Evolutionary conservation across 1,140 invertebrate species (phyloP), one percentile per base, ranked within the genome.

Genomic region (Macrotrachela quadricornifera): DNA sequence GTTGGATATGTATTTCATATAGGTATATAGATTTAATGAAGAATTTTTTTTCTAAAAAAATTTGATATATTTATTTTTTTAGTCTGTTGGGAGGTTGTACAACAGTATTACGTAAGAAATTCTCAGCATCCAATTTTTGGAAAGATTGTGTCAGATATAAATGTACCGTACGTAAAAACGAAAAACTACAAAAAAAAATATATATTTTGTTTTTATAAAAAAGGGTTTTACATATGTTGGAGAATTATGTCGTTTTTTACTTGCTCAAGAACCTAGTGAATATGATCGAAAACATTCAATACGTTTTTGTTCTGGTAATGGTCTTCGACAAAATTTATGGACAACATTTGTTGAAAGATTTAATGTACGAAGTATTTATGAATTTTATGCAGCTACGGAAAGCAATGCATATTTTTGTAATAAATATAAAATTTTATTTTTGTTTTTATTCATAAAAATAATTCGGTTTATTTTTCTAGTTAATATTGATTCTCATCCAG

Each of bases 381-480:
- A 96, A 69, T 90, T 97, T 70, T 97, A 96, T 66, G 91, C 90
- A 9, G 86, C 90, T 10, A 96, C 90, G 0, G 91, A 97, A 75
- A 88, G 90, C 58, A 96, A 94, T 30, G 21, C 21, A 30, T 30
- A 30, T 30, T 30, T 30, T 30, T 30, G 21, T 30, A 30, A 30
- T 2, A 30, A 30, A 2, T 2, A 30, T 8, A 30, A 30, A 30
- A 30, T 18, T 14, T 18, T 12, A 45, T 50, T 50, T 15, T 15
- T 39, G 30, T 50, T 4, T 48, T 48, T n/a, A n/a, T n/a, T n/a
- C n/a, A n/a, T n/a, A n/a, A n/a, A n/a, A n/a, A n/a, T n/a, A n/a
- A n/a, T n/a, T n/a, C n/a, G n/a, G n/a, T n/a, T n/a, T n/a, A n/a
- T n/a, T n/a, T 18, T 37, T 15, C 49, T 50, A 90, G 90, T 90